Evolutionary conservation across 2,888 invertebrate genomes (phyloP).

Genomic region (Lagria hirta): DNA sequence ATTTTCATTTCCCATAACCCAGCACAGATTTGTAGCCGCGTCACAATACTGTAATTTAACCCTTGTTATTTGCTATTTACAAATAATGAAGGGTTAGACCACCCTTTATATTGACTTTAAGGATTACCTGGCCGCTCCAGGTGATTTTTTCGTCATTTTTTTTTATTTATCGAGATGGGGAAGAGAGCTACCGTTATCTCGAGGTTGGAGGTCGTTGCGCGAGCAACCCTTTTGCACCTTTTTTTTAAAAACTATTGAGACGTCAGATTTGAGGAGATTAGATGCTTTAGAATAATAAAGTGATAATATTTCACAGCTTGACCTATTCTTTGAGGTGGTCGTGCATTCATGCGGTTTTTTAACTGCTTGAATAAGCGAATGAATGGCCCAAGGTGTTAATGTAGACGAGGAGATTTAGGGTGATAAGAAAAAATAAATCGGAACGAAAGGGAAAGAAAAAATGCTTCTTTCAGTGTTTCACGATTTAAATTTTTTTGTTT

Average conservation of each 20-base stretch:
- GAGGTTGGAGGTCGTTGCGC: conserved; percentile 35
- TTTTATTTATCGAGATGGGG: conserved; percentile 1
- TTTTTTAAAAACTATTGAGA: conserved; percentile 31
- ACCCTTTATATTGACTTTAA: conserved; percentile 26
- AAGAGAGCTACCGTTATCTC: conserved; percentile 41
- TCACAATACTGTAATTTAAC: conserved; percentile 48
- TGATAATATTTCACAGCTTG: conserved; percentile 49
- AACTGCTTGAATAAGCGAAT: conserved; percentile 3
- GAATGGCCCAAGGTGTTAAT: conserved; percentile 13
- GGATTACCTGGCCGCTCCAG: conserved; percentile 3
- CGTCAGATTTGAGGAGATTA: conserved; percentile 42
- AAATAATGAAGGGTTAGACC: conserved; percentile 44
- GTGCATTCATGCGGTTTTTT: conserved; percentile 42
- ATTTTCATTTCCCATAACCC: conserved; percentile 22
- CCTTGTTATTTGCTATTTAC: conserved; percentile 48
- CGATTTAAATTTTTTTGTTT: too few species aligned
- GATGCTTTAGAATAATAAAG: conserved; percentile 45
- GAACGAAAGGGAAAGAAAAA: too few species aligned
- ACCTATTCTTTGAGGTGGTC: conserved; percentile 44
- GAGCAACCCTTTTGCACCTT: conserved; percentile 42
- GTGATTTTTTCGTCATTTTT: conserved; percentile 12
- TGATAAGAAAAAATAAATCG: too few species aligned
- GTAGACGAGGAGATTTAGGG: too few species aligned
- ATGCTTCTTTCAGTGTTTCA: too few species aligned
- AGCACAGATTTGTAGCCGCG: too few species aligned